phyloP scores from a whole-genome alignment of 2,113 vertebrate species.

The Calcarius ornatus region DNA sequence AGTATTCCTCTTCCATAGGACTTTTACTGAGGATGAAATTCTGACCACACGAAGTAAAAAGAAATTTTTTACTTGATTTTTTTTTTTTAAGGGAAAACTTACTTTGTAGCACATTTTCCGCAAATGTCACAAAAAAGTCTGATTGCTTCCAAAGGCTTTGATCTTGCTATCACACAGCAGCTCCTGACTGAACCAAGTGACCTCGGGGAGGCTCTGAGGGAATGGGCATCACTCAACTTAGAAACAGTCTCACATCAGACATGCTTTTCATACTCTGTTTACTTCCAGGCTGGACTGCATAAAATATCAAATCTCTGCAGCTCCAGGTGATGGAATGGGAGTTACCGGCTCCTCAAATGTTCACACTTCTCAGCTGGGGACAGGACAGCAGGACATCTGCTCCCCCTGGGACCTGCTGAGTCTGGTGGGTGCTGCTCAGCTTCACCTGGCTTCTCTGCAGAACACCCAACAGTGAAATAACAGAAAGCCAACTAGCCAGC shows the following conservation, averaged over 20 bases:
- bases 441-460: background rate
- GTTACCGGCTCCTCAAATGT: background rate
- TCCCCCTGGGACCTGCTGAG: background rate
- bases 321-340: background rate
- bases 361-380: accelerated
- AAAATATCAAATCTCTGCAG: background rate
- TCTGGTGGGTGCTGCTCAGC: background rate
- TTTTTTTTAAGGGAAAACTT: background rate
- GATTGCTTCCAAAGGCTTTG: background rate
- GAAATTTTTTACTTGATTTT: background rate
- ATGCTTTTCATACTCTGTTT: background rate
- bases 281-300: background rate
- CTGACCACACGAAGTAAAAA: background rate
- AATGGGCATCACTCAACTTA: background rate
- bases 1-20: background rate
- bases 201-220: background rate
- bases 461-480: background rate
- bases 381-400: background rate
- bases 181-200: background rate
- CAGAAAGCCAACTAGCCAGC: background rate
- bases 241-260: background rate
- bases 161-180: background rate
- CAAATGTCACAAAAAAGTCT: background rate
- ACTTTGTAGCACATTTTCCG: background rate
- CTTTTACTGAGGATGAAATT: background rate